Base-by-base conservation (phyloP, 1,140 invertebrate species). In the Prorops nasuta region DNA sequence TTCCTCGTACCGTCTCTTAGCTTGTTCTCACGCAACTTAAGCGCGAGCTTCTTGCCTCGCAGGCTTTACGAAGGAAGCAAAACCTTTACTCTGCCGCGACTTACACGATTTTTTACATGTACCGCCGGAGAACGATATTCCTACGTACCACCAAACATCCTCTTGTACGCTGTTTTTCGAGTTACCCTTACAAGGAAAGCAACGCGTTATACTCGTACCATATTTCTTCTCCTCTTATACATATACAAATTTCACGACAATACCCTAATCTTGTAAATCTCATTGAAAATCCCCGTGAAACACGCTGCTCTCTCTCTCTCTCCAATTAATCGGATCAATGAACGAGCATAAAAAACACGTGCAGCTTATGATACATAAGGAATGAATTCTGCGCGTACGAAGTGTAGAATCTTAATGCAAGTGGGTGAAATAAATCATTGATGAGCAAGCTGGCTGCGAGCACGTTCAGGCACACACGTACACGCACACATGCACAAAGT, bases 11-110 rank as follows among this genome's bases (percentile, higher is more conserved):
- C 17, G 38, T 43, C 39, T 31, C 16, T n/a, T n/a, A 45, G 28
- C 40, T 50, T 49, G 58, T 59, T 60, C 58, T 60, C 58, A 60
- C 58, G 58, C 58, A 51, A 60, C 57, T 60, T 52, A 52, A 43
- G 28, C 57, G 58, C 52, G 42, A 55, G 57, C 57, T 56, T 60
- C 57, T 60, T 60, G 44, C 49, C 49, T 60, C 42, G 37, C 49
- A 53, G 57, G 56, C 52, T 52, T 60, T 53, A 60, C 52, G 58
- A 56, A 56, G 38, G 49, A 42, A n/a, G 35, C 28, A 49, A 59
- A 56, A 60, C 52, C 28, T 44, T 49, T 53, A 56, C 18, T 39
- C 2, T 19, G 37, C 35, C 31, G n/a, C n/a, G 41, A 21, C 28
- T 49, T 54, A 50, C 45, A 47, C 17, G 17, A 43, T 38, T 60